phyloP scores from a whole-genome alignment of 2,888 invertebrate species.

The Petrolisthes cinctipes region DNA sequence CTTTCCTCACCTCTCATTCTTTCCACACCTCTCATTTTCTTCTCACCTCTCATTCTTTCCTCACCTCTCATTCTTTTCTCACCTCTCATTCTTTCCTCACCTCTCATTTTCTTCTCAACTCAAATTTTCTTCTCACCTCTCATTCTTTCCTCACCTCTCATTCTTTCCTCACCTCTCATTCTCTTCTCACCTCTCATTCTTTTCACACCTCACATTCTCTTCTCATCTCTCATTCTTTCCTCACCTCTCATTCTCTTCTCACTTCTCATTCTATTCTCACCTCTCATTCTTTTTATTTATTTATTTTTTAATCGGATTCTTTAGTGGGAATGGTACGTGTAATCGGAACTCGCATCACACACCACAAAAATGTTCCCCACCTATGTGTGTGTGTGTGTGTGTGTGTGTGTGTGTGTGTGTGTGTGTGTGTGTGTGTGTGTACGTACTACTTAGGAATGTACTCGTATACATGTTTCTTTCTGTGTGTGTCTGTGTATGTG shows the following conservation, averaged over 20 bases:
- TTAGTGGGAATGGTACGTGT: too few relatives aligned
- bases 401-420: neutral
- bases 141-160: too few relatives aligned
- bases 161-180: neutral
- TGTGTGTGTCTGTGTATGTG: conserved; percentile 15
- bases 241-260: neutral
- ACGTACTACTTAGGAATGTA: neutral
- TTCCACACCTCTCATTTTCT: too few relatives aligned
- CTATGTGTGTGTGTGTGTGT: neutral
- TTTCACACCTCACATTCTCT: neutral
- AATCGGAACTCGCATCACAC: too few relatives aligned
- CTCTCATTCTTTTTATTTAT: neutral
- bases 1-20: too few relatives aligned
- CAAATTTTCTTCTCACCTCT: too few relatives aligned
- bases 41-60: too few relatives aligned
- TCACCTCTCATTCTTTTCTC: too few relatives aligned
- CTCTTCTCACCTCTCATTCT: neutral
- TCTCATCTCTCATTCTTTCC: neutral
- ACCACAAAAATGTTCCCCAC: too few relatives aligned
- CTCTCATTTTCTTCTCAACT: too few relatives aligned
- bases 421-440: neutral
- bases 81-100: too few relatives aligned
- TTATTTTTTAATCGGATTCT: neutral
- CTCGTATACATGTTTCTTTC: conserved; percentile 14
- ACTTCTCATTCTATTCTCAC: neutral